phyloP scores from a whole-genome alignment of 2,888 invertebrate genomes.

The Eueremaeus valkanovi region DNA sequence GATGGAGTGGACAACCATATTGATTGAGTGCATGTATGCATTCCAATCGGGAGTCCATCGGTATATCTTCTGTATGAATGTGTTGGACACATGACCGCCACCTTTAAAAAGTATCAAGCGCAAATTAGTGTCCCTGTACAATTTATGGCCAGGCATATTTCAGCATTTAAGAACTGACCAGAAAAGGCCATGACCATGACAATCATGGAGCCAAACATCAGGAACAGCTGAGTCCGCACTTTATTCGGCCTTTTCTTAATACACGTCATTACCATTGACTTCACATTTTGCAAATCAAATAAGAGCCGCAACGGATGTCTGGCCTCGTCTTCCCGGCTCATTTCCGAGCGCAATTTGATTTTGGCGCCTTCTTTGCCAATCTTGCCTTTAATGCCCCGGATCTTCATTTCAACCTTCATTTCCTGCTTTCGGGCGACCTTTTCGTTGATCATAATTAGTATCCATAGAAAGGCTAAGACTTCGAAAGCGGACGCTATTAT shows the following conservation, averaged over 20 bases:
- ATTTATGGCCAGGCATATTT: too few species aligned
- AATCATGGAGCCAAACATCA: not conserved
- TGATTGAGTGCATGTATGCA: not conserved
- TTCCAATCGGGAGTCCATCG: not conserved
- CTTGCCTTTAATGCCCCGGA: not conserved
- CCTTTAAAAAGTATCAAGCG: not conserved
- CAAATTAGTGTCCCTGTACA: too few species aligned
- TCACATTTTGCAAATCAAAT: not conserved
- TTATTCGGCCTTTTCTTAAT: not conserved
- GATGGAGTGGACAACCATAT: not conserved
- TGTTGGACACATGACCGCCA: not conserved
- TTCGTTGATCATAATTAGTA: conserved; percentile 8
- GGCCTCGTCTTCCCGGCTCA: not conserved
- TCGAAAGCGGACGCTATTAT: not conserved
- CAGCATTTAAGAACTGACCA: not conserved
- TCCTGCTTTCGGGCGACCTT: not conserved
- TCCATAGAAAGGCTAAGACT: not conserved
- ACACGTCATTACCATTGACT: not conserved
- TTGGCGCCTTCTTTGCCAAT: not conserved
- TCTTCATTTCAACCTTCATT: conserved; percentile 8
- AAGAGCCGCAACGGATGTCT: not conserved
- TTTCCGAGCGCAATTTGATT: not conserved
- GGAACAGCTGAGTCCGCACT: not conserved
- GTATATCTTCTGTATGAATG: not conserved
- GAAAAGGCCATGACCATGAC: not conserved